Evolutionary conservation across 2,797 vertebrate genomes (phyloP).

Genomic region (Tapirus indicus): DNA sequence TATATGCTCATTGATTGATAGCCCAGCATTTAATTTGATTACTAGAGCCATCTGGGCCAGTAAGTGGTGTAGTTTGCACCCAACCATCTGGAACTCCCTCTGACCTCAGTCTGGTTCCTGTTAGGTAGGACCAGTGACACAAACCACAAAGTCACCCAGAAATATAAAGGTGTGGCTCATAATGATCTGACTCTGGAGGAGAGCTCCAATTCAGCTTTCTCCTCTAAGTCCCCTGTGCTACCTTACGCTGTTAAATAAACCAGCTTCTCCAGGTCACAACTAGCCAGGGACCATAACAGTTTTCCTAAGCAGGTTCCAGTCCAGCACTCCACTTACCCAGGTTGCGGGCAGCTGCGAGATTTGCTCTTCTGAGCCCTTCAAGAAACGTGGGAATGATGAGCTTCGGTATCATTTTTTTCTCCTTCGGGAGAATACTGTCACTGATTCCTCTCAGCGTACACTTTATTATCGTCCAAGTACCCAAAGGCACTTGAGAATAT

Average conservation of each 20-base stretch:
- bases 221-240: neutral
- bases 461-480: slow-evolving; percentile 74
- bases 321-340: neutral
- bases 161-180: neutral
- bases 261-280: neutral
- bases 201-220: neutral
- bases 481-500: slow-evolving; percentile 73
- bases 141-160: slow-evolving; percentile 67
- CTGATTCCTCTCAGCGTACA: slow-evolving; percentile 64
- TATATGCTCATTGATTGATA: slow-evolving; percentile 70
- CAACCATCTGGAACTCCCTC: slow-evolving; percentile 71
- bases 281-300: neutral
- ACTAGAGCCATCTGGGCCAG: slow-evolving; percentile 72
- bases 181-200: neutral
- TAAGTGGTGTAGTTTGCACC: slow-evolving; percentile 56
- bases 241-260: neutral
- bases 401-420: slow-evolving; percentile 46
- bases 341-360: neutral
- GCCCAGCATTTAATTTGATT: slow-evolving; percentile 71
- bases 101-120: slow-evolving; percentile 71
- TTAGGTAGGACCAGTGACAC: slow-evolving; percentile 49
- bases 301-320: slow-evolving; percentile 9
- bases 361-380: slow-evolving; percentile 37
- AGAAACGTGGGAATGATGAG: slow-evolving; percentile 61
- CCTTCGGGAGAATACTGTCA: slow-evolving; percentile 55